Evolutionary conservation across 1,140 invertebrate genomes (phyloP).

Genomic region (Patella vulgata): DNA sequence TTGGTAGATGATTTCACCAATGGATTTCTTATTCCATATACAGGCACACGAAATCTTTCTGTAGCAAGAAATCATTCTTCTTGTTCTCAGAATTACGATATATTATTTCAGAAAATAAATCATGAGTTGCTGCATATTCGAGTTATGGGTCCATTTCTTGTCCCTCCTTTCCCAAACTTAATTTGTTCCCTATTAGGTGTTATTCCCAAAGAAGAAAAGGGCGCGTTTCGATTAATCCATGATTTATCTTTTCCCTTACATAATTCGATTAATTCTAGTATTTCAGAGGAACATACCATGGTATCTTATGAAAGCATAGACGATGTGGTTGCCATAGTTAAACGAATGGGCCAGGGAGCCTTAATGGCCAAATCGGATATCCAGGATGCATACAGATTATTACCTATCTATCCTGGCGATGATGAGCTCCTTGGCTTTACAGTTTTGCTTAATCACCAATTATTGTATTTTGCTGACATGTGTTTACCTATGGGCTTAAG

Average conservation of each 20-base stretch:
- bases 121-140: not conserved
- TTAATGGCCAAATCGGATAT: constrained; percentile 2
- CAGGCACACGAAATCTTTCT: too few species aligned
- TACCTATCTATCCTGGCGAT: too few species aligned
- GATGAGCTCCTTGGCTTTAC: not conserved
- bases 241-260: constrained; percentile 28
- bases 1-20: too few species aligned
- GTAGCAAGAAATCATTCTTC: too few species aligned
- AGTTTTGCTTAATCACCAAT: not conserved
- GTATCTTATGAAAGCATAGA: too few species aligned
- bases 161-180: not conserved
- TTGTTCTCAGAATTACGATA: too few species aligned
- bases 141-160: not conserved
- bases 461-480: constrained; percentile 23
- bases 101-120: too few species aligned
- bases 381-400: too few species aligned
- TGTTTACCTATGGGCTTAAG: constrained; percentile 33
- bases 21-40: too few species aligned
- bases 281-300: too few species aligned
- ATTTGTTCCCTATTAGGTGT: not conserved
- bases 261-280: not conserved
- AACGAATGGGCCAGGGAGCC: not conserved
- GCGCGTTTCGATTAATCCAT: not conserved
- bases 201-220: not conserved
- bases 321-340: not conserved